Conservation (phyloP, 2,113 vertebrate genomes). For the Apaloderma vittatum region DNA sequence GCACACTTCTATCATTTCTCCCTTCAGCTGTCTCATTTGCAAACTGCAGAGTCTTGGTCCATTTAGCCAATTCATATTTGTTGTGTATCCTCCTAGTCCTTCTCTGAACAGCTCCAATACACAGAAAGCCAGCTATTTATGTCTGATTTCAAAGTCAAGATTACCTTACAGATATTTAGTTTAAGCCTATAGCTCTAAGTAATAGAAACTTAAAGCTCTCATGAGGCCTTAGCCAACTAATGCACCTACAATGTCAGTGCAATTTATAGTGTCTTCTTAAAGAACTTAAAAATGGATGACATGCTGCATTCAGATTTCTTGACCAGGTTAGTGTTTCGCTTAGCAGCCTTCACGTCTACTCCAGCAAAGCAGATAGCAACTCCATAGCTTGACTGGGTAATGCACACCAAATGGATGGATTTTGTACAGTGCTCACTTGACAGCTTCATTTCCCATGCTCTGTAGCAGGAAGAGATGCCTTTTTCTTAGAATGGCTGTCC, state of each 20-base stretch:
- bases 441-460: neutral
- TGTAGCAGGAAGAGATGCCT: neutral
- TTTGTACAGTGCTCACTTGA: neutral
- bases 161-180: neutral
- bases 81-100: neutral
- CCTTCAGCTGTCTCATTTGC: neutral
- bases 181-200: neutral
- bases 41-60: neutral
- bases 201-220: neutral
- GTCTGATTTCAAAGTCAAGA: neutral
- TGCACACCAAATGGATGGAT: neutral
- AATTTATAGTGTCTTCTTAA: neutral
- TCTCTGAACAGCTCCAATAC: neutral
- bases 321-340: neutral
- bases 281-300: neutral
- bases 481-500: neutral
- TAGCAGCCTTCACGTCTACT: neutral
- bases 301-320: neutral
- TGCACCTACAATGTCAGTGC: neutral
- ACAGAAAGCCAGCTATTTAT: neutral
- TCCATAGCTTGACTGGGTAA: neutral
- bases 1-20: neutral
- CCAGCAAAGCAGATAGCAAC: neutral
- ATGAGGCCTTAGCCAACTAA: neutral
- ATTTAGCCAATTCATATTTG: neutral